phyloP scores from a whole-genome alignment of 2,113 vertebrate species.

The Erythrocebus patas region DNA sequence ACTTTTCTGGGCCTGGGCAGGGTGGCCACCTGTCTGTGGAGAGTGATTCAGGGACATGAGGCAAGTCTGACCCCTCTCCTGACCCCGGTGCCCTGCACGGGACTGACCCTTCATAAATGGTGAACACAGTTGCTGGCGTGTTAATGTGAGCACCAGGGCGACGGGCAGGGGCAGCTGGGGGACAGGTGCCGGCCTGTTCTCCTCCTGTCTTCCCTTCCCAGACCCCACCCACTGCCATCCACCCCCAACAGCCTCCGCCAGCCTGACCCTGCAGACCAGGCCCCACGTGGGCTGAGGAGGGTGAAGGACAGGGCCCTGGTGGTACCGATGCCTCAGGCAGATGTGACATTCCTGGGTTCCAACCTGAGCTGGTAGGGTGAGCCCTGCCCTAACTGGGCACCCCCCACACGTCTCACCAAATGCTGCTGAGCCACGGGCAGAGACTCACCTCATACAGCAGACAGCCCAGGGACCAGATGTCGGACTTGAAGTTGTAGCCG shows the following conservation, averaged over 20 bases:
- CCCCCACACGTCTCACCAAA: fast-evolving
- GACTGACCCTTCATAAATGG: not conserved
- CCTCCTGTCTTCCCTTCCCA: not conserved
- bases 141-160: not conserved
- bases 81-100: not conserved
- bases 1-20: not conserved
- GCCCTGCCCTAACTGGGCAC: not conserved
- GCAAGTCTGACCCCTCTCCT: not conserved
- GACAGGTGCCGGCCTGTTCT: too few relatives aligned
- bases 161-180: not conserved
- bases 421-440: fast-evolving
- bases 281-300: fast-evolving
- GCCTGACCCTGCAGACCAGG: fast-evolving
- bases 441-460: constrained; percentile 95
- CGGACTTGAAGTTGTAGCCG: constrained; percentile 99
- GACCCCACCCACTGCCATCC: not conserved
- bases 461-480: constrained; percentile 99
- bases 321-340: not conserved
- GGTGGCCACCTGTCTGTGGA: not conserved
- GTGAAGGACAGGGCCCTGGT: not conserved
- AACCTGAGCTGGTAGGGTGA: not conserved
- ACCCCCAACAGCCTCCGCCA: not conserved
- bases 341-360: fast-evolving
- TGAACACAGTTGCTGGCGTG: not conserved
- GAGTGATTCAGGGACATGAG: not conserved